These are phyloP conservation scores for Actinostola sp. DNA, from an alignment of 92 coral and sea anemone species.

Conservation along the genomic window DNA sequence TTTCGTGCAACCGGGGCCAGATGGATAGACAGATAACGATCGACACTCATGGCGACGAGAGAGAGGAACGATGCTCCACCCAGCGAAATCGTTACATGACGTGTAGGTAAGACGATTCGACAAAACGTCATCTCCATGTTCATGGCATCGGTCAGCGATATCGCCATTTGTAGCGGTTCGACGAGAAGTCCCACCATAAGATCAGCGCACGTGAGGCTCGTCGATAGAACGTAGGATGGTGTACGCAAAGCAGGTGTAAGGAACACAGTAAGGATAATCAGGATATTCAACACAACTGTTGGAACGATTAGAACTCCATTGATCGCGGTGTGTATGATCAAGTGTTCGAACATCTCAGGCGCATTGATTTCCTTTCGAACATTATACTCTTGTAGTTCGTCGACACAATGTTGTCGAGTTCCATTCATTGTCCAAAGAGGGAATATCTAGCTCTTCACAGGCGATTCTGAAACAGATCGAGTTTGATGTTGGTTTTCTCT, in stretches of 20 bases:
- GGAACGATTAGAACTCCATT: constrained; percentile 1
- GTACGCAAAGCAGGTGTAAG: neutral
- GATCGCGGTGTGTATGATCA: constrained; percentile 1
- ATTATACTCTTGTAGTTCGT: constrained; percentile 5
- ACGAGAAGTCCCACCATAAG: neutral
- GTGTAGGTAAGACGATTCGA: neutral
- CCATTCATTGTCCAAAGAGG: constrained; percentile 19
- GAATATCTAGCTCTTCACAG: too few relatives aligned
- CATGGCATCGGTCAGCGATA: constrained; percentile 6
- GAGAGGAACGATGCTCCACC: constrained; percentile 2
- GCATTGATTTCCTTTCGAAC: constrained; percentile 13
- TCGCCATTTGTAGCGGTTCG: constrained; percentile 6
- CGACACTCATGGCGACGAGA: constrained; percentile 9
- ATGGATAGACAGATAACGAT: constrained; percentile 2
- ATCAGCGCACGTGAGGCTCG: constrained; percentile 2
- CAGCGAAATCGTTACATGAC: constrained; percentile 6
- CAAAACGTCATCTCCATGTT: neutral
- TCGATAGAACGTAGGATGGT: neutral
- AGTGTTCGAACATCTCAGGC: neutral
- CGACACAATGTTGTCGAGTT: neutral
- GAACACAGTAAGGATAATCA: neutral
- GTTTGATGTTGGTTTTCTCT: too few relatives aligned
- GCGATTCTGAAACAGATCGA: too few relatives aligned
- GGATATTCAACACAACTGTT: neutral
- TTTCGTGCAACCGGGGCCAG: too few relatives aligned